phyloP scores from a whole-genome alignment of 1,140 invertebrate species.

The Hyles euphorbiae region DNA sequence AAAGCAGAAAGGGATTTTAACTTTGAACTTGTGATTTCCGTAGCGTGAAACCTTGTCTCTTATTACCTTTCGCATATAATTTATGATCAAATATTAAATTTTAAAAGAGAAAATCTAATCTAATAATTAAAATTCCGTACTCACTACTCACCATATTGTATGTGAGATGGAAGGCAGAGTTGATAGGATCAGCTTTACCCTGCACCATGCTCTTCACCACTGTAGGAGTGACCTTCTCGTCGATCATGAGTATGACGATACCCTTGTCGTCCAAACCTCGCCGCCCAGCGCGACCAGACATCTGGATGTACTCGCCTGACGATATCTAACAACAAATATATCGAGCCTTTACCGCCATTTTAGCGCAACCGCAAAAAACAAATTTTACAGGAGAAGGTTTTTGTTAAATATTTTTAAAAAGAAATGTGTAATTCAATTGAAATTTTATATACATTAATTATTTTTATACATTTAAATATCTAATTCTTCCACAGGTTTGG shows the following conservation, averaged over 20 bases:
- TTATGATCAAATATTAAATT: neutral
- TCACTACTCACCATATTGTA: conserved; percentile 92
- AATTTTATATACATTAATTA: too few species aligned
- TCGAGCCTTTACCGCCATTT: neutral
- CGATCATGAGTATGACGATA: conserved; percentile 99
- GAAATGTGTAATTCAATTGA: too few species aligned
- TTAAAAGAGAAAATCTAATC: neutral
- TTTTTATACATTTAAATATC: too few species aligned
- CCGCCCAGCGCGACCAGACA: conserved; percentile 98
- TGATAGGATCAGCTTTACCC: conserved; percentile 96
- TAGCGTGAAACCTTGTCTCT: too few species aligned
- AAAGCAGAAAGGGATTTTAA: too few species aligned
- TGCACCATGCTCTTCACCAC: conserved; percentile 92
- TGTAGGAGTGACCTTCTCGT: conserved; percentile 94
- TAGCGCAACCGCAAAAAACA: too few species aligned
- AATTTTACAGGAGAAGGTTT: too few species aligned
- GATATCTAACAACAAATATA: conserved; percentile 78
- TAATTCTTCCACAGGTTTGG: too few species aligned
- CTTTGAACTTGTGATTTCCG: too few species aligned
- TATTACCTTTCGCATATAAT: too few species aligned
- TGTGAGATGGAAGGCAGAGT: conserved; percentile 99
- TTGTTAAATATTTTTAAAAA: too few species aligned
- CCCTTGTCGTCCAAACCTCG: conserved; percentile 98
- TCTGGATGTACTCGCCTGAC: conserved; percentile 99
- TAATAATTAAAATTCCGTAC: neutral